Evolutionary conservation across 1,140 invertebrate genomes (phyloP), one percentile per base, ranked within the genome.

Genomic region (Drosophila oshimai): DNA sequence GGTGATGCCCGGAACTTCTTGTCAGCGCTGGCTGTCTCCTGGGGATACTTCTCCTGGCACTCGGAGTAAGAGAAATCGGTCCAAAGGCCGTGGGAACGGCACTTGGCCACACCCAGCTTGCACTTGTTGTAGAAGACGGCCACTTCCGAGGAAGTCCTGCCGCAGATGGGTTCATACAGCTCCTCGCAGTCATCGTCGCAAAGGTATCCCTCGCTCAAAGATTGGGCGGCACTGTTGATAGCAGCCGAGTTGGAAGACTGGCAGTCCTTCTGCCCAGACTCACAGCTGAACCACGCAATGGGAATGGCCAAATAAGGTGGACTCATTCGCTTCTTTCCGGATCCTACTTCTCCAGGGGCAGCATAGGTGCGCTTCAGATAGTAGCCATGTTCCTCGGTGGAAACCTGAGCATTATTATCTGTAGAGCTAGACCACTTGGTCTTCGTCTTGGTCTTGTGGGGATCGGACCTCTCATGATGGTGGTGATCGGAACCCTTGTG

Each of bases 111-210:
- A 37, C 62, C 69, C 20, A 90, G 42, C 45, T 90, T 90, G 64
- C 89, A 90, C 34, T 74, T 76, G 62, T 87, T 90, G 34, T 90
- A 90, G 50, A 90, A 90, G 2, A 90, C 89, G 10, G 89, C 89
- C 17, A 90, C 72, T 44, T 90, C 89, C 12, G 42, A 68, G 41
- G 76, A 18, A 0, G 89, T 90, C 46, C 67, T 67, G 34, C 89
- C 89, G 24, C 89, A 90, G 42, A 90, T 89, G 15, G 89, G 89
- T 12, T 86, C 84, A 26, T 90, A 90, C 6, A 62, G 62, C 4
- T 89, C 89, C 7, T 24, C 42, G 29, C 89, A 90, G 20, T 90
- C 89, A 20, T 90, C 89, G 41, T 90, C 89, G 54, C 89, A 90
- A n/a, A 90, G 69, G 29, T 80, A 90, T 6, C 88, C 89, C 39